These are phyloP conservation scores for Blastobasis lacticolella DNA, from an alignment of 2,888 invertebrate species.

Conservation along the genomic window DNA sequence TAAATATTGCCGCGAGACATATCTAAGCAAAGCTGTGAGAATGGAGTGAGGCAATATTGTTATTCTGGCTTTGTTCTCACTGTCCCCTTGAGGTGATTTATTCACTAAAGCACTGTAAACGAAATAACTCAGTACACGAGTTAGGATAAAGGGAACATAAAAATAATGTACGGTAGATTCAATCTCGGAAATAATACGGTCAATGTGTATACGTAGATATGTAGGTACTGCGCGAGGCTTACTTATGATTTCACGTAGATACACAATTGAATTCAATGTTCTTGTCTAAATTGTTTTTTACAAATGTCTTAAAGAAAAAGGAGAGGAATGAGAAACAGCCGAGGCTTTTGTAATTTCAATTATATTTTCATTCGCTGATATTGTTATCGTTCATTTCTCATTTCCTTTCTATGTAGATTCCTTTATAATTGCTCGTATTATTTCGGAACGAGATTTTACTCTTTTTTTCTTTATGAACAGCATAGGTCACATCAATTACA, in stretches of 20 bases:
- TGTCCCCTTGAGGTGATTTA: conserved; percentile 10
- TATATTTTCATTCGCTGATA: conserved; percentile 2
- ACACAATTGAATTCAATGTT: no score
- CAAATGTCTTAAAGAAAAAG: no score
- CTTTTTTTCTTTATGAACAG: background rate
- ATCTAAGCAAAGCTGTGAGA: background rate
- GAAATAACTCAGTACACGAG: conserved; percentile 3
- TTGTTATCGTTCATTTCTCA: conserved; percentile 4
- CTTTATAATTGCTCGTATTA: background rate
- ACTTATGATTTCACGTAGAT: no score
- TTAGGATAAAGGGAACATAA: conserved; percentile 3
- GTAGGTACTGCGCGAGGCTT: no score
- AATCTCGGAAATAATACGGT: background rate
- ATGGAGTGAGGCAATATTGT: conserved; percentile 4
- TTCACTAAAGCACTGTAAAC: conserved; percentile 7
- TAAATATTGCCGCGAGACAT: conserved; percentile 1
- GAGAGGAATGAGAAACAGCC: background rate
- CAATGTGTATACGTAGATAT: background rate
- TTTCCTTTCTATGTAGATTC: background rate
- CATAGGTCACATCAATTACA: no score
- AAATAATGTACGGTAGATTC: background rate
- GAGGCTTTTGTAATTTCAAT: background rate
- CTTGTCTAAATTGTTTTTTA: no score
- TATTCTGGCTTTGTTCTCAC: conserved; percentile 7
- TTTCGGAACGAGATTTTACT: background rate